phyloP scores from a whole-genome alignment of 2,888 invertebrate genomes.

The Agrypnus murinus region DNA sequence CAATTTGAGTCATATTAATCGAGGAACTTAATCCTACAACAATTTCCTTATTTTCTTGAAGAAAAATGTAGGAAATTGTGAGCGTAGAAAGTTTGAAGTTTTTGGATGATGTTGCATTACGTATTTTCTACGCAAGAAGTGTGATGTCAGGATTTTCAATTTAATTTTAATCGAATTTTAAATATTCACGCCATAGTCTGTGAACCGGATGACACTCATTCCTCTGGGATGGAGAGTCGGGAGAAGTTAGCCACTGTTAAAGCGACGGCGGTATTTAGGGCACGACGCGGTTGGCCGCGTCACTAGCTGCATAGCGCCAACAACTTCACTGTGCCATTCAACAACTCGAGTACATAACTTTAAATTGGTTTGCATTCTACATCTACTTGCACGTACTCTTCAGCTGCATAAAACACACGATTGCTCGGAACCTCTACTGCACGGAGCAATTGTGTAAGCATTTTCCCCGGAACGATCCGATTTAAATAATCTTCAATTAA shows the following conservation, averaged over 20 bases:
- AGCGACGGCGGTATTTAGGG: conserved; percentile 35
- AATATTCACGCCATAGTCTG: conserved; percentile 42
- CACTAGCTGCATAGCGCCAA: conserved; percentile 36
- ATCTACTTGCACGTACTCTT: conserved; percentile 7
- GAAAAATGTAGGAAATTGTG: too few relatives aligned
- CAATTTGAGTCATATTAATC: too few relatives aligned
- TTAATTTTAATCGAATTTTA: conserved; percentile 44
- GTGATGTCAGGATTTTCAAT: conserved; percentile 32
- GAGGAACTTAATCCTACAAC: too few relatives aligned
- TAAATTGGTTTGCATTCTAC: conserved; percentile 39
- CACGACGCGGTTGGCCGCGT: conserved; percentile 33
- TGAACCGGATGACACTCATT: conserved; percentile 42
- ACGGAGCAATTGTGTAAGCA: conserved; percentile 11
- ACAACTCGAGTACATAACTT: conserved; percentile 42
- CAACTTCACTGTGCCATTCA: conserved; percentile 37
- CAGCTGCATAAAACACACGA: conserved; percentile 23
- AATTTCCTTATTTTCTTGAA: too few relatives aligned
- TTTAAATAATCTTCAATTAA: conserved; percentile 20
- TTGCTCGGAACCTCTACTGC: conserved; percentile 13
- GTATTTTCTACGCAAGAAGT: conserved; percentile 28
- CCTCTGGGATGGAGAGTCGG: conserved; percentile 30
- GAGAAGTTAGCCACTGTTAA: conserved; percentile 39
- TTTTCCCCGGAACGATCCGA: conserved; percentile 6
- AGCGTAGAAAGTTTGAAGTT: too few relatives aligned
- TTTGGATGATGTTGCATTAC: not conserved